A percentile compares a stretch with the other conserved stretches of the same genome.
Evolutionary conservation across 2,888 invertebrate genomes (phyloP).

Genomic region (Chrysina gloriosa): DNA sequence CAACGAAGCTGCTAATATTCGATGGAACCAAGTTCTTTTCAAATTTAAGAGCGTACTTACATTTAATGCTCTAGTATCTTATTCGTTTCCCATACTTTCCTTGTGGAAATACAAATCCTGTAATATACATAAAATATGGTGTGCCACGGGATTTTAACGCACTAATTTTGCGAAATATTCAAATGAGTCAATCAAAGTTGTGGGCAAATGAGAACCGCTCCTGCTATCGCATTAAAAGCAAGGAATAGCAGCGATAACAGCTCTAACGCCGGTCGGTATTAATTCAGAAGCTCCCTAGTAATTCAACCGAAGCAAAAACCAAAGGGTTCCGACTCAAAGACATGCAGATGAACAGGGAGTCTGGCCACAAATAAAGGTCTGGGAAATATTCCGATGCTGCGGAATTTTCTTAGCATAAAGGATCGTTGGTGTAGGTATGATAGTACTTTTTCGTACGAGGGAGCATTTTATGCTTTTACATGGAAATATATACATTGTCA

Average conservation of each 20-base stretch:
- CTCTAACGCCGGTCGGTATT: slow-evolving; percentile 45
- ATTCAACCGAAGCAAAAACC: slow-evolving; percentile 57
- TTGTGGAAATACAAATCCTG: neutral
- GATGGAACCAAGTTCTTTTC: too few relatives aligned
- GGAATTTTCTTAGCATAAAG: slow-evolving; percentile 45
- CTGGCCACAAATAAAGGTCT: slow-evolving; percentile 50
- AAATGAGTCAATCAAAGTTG: slow-evolving; percentile 55
- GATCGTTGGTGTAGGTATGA: slow-evolving; percentile 10
- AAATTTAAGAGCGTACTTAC: too few relatives aligned
- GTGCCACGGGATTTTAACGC: slow-evolving; percentile 26
- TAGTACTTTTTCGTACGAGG: slow-evolving; percentile 19
- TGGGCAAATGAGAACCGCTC: slow-evolving; percentile 49
- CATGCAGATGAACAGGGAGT: slow-evolving; percentile 56
- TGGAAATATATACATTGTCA: too few relatives aligned
- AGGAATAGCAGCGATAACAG: slow-evolving; percentile 35
- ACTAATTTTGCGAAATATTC: slow-evolving; percentile 44
- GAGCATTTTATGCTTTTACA: slow-evolving; percentile 6
- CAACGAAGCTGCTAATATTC: too few relatives aligned
- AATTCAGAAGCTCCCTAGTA: slow-evolving; percentile 57
- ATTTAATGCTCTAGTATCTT: too few relatives aligned
- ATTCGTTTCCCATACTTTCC: too few relatives aligned
- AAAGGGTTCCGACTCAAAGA: slow-evolving; percentile 59
- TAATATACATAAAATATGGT: slow-evolving; percentile 19
- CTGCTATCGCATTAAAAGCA: slow-evolving; percentile 47
- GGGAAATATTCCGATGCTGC: slow-evolving; percentile 48